phyloP scores from a whole-genome alignment of 2,888 invertebrate genomes.

The Psylliodes chrysocephalus region DNA sequence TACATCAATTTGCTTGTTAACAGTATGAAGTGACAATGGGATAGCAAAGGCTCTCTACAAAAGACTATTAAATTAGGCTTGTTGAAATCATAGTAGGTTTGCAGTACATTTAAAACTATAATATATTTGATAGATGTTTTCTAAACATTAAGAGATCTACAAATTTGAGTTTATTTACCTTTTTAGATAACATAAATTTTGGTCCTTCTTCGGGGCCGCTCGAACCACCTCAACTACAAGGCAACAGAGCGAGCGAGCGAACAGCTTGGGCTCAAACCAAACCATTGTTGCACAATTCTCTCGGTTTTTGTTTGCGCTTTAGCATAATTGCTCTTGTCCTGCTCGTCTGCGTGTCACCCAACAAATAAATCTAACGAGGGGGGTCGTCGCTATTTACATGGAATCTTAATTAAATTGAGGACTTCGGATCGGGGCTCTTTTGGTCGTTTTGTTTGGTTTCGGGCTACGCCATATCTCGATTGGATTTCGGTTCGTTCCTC shows the following conservation, averaged over 20 bases:
- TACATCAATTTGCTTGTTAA: too few relatives aligned
- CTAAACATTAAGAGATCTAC: too few relatives aligned
- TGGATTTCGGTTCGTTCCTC: constrained; percentile 24
- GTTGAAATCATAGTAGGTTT: too few relatives aligned
- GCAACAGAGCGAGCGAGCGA: neutral
- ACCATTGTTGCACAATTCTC: constrained; percentile 38
- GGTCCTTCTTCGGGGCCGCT: too few relatives aligned
- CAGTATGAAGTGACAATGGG: too few relatives aligned
- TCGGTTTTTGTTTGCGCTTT: constrained; percentile 40
- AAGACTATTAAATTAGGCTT: too few relatives aligned
- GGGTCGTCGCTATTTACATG: constrained; percentile 31
- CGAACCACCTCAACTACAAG: neutral
- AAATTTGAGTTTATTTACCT: too few relatives aligned
- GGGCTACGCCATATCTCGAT: constrained; percentile 12
- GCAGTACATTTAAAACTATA: too few relatives aligned
- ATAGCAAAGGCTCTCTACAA: too few relatives aligned
- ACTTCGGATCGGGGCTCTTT: constrained; percentile 16
- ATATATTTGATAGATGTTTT: too few relatives aligned
- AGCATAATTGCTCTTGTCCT: constrained; percentile 38
- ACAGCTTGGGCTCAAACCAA: constrained; percentile 25
- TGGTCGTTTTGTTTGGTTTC: constrained; percentile 11
- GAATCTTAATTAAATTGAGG: constrained; percentile 40
- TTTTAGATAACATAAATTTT: too few relatives aligned
- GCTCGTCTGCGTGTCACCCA: constrained; percentile 35
- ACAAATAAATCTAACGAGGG: constrained; percentile 40